Evolutionary conservation across 1,140 invertebrate genomes (phyloP).

Genomic region (Drosophila nebulosa): DNA sequence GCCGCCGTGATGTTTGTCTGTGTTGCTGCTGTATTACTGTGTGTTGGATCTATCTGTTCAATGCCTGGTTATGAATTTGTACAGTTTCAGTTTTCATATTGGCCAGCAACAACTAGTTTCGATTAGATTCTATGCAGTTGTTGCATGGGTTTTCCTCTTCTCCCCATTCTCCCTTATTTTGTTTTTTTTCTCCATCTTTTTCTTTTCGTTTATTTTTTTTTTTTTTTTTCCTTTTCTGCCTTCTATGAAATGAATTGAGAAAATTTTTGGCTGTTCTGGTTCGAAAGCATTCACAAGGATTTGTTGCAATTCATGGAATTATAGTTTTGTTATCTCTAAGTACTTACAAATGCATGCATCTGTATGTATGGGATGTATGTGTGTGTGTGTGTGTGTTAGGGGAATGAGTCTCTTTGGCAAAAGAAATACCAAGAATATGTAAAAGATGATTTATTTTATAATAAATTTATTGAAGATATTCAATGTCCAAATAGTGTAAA

Average conservation of each 20-base stretch:
- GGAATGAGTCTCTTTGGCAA: background rate
- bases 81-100: conserved; percentile 44
- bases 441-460: background rate
- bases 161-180: background rate
- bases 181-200: background rate
- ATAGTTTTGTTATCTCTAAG: background rate
- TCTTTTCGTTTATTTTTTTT: background rate
- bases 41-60: background rate
- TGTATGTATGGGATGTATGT: background rate
- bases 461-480: background rate
- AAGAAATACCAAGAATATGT: background rate
- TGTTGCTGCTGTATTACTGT: too few relatives aligned
- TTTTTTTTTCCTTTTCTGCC: background rate
- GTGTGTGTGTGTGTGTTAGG: background rate
- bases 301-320: background rate
- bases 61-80: conserved; percentile 62
- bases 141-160: background rate
- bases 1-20: conserved; percentile 46
- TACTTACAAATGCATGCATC: background rate
- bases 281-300: background rate
- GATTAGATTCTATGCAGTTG: background rate
- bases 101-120: conserved; percentile 1
- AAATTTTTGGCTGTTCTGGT: background rate
- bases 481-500: background rate
- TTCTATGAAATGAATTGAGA: background rate